Evolutionary conservation across 2,113 vertebrate species (phyloP).

Genomic region (Pomatorhinus ruficollis): DNA sequence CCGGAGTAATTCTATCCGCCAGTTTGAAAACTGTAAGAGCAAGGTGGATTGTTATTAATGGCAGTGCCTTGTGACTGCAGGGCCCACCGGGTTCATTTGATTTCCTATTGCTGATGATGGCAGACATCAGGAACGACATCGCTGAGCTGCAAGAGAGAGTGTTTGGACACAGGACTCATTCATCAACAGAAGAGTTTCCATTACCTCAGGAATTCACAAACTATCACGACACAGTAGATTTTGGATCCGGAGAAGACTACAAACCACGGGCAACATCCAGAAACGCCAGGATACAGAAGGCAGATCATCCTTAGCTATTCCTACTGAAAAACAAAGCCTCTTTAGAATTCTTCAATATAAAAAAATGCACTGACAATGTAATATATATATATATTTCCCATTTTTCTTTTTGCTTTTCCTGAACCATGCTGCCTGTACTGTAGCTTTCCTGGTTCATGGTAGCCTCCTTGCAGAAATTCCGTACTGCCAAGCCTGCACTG

Average conservation of each 20-base stretch:
- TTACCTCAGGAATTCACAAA: slow-evolving; percentile 84
- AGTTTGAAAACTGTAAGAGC: not conserved
- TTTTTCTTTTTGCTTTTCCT: slow-evolving; percentile 46
- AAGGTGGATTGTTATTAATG: not conserved
- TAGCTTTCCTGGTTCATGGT: slow-evolving; percentile 18
- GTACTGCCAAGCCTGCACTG: not conserved
- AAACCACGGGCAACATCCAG: slow-evolving; percentile 72
- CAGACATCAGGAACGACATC: slow-evolving; percentile 95
- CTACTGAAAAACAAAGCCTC: not conserved
- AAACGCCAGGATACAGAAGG: slow-evolving; percentile 76
- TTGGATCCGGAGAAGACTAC: slow-evolving; percentile 89
- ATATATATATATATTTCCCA: slow-evolving; percentile 37
- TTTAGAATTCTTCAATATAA: slow-evolving; percentile 44
- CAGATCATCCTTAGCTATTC: slow-evolving; percentile 62
- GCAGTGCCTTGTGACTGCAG: slow-evolving; percentile 60
- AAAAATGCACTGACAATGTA: slow-evolving; percentile 59
- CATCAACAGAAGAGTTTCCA: slow-evolving; percentile 83
- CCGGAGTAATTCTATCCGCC: not conserved
- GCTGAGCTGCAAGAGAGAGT: slow-evolving; percentile 90
- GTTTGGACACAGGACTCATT: slow-evolving; percentile 80
- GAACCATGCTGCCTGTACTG: slow-evolving; percentile 20
- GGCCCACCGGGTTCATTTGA: slow-evolving; percentile 96
- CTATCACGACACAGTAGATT: slow-evolving; percentile 81
- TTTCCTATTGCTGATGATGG: slow-evolving; percentile 93
- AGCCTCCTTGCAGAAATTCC: not conserved